Percentiles rank a stretch among this genome's conserved stretches.
These are phyloP conservation scores for Amphimedon queenslandica DNA, from an alignment of 37 sponge, comb jelly and placozoan species.

Conservation along the genomic window DNA sequence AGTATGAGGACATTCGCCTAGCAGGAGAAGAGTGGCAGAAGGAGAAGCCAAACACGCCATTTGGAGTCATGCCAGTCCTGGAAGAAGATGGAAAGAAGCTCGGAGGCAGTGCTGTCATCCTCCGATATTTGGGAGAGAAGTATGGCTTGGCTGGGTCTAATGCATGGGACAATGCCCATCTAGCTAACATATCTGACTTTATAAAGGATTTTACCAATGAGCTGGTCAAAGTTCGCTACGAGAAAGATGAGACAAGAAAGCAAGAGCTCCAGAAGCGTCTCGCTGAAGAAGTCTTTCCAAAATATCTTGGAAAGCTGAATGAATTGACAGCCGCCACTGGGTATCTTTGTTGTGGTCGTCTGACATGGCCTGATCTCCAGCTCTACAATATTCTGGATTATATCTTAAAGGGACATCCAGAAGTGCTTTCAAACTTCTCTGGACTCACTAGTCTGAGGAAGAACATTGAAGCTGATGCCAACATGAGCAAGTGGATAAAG, in stretches of 20 bases:
- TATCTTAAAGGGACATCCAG: too few relatives aligned
- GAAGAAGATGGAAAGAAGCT: slow-evolving; percentile 52
- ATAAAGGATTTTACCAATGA: background rate
- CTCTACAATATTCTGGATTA: background rate
- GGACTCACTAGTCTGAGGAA: background rate
- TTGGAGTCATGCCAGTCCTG: slow-evolving; percentile 25
- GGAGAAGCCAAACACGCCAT: slow-evolving; percentile 20
- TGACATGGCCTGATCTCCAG: slow-evolving; percentile 4
- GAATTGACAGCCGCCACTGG: slow-evolving; percentile 16
- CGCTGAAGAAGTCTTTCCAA: background rate
- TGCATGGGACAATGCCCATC: slow-evolving; percentile 18
- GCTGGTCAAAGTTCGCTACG: slow-evolving; percentile 1
- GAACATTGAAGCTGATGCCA: slow-evolving; percentile 14
- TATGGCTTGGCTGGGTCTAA: slow-evolving; percentile 26
- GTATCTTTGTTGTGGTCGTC: background rate
- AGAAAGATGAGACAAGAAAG: slow-evolving; percentile 8
- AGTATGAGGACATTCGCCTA: slow-evolving; percentile 10
- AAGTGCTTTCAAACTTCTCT: slow-evolving; percentile 10
- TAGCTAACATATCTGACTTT: slow-evolving; percentile 11
- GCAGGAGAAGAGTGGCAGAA: slow-evolving; percentile 20
- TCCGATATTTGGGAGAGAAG: slow-evolving; percentile 45
- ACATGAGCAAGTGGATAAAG: slow-evolving; percentile 46
- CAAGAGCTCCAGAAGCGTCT: background rate
- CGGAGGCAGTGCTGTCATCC: slow-evolving; percentile 37
- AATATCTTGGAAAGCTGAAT: background rate